Conservation (phyloP, 2,888 invertebrate genomes). For the Drosophila imparisetae region DNA sequence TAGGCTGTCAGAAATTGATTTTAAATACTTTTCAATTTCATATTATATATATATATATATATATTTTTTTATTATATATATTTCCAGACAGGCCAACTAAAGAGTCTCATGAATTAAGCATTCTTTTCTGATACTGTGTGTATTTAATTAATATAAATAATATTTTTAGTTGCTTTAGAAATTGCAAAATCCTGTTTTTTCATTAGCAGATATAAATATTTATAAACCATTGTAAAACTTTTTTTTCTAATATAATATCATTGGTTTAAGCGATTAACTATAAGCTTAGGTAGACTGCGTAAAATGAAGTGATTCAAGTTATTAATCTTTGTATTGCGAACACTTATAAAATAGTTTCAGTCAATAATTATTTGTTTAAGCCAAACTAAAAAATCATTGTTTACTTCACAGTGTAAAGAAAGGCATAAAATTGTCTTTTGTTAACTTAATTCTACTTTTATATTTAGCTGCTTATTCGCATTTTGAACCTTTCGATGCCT, state of each 20-base stretch:
- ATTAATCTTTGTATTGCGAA: background rate
- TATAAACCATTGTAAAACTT: constrained; percentile 1
- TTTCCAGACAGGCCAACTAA: background rate
- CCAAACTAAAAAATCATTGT: background rate
- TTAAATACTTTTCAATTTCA: background rate
- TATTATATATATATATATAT: no score
- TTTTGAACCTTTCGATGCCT: background rate
- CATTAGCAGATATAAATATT: background rate
- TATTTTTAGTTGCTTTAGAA: background rate
- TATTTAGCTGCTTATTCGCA: constrained; percentile 21
- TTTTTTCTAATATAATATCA: constrained; percentile 2
- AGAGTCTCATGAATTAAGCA: background rate
- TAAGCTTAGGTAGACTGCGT: background rate
- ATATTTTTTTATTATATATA: no score
- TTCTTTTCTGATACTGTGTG: background rate
- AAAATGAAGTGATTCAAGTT: background rate
- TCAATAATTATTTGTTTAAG: background rate
- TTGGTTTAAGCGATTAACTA: background rate
- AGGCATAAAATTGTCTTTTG: constrained; percentile 19
- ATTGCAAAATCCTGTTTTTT: background rate
- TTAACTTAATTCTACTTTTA: constrained; percentile 15
- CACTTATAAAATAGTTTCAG: background rate
- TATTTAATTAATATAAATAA: background rate
- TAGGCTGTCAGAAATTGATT: constrained; percentile 4
- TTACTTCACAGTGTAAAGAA: background rate